These are phyloP conservation scores for Merodon equestris DNA, from an alignment of 2,888 invertebrate species.

Conservation along the genomic window DNA sequence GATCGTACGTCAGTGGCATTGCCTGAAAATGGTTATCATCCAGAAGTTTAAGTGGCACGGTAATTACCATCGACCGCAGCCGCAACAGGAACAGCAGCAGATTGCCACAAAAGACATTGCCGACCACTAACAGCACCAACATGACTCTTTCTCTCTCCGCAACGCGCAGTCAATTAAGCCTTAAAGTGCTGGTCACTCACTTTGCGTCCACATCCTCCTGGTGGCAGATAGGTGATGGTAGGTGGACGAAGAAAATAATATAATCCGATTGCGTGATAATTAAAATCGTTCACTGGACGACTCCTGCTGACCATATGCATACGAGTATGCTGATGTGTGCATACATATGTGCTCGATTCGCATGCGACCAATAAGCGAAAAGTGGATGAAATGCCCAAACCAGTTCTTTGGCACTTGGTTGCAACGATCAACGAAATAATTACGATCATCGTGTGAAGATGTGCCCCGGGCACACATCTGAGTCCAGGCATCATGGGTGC, in stretches of 20 bases:
- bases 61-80: conserved; percentile 64
- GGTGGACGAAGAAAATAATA: conserved; percentile 21
- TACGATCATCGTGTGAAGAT: conserved; percentile 66
- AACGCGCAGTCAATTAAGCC: conserved; percentile 62
- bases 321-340: too few relatives aligned
- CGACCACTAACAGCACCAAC: conserved; percentile 24
- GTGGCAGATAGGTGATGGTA: background rate
- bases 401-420: conserved; percentile 34
- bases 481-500: conserved; percentile 54
- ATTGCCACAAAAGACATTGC: conserved; percentile 41
- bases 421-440: conserved; percentile 59
- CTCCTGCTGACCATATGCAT: conserved; percentile 62
- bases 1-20: conserved; percentile 36
- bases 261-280: conserved; percentile 64
- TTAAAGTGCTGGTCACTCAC: conserved; percentile 62
- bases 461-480: conserved; percentile 42
- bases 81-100: conserved; percentile 28
- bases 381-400: conserved; percentile 15
- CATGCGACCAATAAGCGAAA: conserved; percentile 50
- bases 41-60: conserved; percentile 63
- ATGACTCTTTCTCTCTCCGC: conserved; percentile 23
- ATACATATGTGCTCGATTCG: conserved; percentile 32
- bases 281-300: conserved; percentile 64
- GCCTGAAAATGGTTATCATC: conserved; percentile 62
- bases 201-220: conserved; percentile 14